These are phyloP conservation scores for Oreochromis mossambicus DNA, from an alignment of 2,797 vertebrate species.

Conservation along the genomic window DNA sequence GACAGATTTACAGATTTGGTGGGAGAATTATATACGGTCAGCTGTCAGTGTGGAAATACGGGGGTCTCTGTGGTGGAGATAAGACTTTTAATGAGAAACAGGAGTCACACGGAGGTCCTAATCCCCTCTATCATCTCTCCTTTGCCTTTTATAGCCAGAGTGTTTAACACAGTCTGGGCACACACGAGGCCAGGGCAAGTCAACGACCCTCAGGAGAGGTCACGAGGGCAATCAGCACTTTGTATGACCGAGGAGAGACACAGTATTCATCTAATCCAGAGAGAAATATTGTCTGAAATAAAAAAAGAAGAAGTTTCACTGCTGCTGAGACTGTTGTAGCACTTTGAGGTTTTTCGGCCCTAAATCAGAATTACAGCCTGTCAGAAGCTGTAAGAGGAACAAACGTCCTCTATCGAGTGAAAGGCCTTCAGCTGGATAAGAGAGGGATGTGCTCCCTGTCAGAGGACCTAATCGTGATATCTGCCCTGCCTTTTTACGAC, in stretches of 20 bases:
- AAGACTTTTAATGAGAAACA: conserved; percentile 23
- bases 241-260: conserved; percentile 10
- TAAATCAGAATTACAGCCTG: conserved; percentile 54
- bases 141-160: conserved; percentile 31
- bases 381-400: conserved; percentile 22
- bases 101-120: conserved; percentile 11
- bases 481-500: background rate
- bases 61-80: background rate
- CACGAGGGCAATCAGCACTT: conserved; percentile 31
- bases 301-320: background rate
- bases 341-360: conserved; percentile 9
- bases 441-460: background rate
- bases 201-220: conserved; percentile 36
- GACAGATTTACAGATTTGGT: conserved; percentile 31
- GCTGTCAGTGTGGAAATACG: background rate
- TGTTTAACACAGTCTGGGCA: conserved; percentile 30
- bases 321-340: background rate
- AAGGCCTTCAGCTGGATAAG: conserved; percentile 2
- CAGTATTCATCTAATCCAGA: conserved; percentile 5
- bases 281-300: conserved; percentile 19
- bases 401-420: conserved; percentile 1
- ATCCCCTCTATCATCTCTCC: conserved; percentile 27
- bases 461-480: conserved; percentile 6
- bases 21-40: background rate
- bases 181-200: conserved; percentile 25